Conservation (phyloP, 2,113 vertebrate genomes). For the Marcusenius ussheri region DNA sequence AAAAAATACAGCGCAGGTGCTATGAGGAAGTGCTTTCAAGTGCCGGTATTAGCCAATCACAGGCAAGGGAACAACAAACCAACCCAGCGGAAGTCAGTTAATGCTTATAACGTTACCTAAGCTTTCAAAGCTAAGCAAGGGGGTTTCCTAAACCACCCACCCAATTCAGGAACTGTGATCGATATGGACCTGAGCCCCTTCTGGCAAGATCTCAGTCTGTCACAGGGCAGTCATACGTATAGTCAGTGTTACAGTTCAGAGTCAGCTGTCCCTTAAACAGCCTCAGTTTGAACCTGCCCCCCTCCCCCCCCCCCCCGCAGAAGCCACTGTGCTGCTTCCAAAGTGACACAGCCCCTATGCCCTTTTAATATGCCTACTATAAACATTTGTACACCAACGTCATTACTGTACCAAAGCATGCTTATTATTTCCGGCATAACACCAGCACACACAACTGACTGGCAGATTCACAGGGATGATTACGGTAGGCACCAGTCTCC, state of each 20-base stretch:
- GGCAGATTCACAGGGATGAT: neutral
- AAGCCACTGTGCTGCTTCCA: neutral
- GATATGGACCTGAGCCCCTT: neutral
- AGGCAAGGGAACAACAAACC: neutral
- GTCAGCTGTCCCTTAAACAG: neutral
- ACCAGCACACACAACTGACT: neutral
- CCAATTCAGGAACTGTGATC: neutral
- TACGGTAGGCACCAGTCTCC: neutral
- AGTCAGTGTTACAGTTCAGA: neutral
- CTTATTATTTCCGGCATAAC: neutral
- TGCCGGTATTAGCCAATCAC: neutral
- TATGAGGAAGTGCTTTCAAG: neutral
- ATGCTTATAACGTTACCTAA: neutral
- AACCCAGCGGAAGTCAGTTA: neutral
- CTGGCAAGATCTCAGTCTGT: neutral
- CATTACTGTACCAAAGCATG: neutral
- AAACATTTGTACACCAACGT: neutral
- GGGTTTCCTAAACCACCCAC: neutral
- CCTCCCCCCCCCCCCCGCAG: too few species aligned
- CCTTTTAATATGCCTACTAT: neutral
- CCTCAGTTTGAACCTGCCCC: neutral
- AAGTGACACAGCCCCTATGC: neutral
- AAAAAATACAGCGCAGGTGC: neutral
- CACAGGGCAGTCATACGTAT: neutral
- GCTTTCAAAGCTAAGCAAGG: neutral